Evolutionary conservation across 2,113 vertebrate genomes (phyloP), one percentile per base, ranked within the genome.

Genomic region (Eonycteris spelaea): DNA sequence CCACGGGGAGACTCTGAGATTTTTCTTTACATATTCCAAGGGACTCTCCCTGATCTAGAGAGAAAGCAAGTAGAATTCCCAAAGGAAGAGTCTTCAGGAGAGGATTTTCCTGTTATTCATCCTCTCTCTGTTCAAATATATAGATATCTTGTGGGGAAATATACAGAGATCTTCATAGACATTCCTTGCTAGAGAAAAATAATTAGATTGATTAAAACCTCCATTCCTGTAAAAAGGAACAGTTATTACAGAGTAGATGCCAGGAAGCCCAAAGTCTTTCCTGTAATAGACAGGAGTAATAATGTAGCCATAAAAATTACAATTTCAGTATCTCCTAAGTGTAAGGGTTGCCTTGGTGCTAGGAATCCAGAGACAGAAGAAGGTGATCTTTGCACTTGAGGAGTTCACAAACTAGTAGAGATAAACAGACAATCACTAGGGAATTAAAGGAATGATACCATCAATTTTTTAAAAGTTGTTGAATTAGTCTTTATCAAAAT

Each of bases 101-200:
- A 94, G 14, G 45, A 65, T 71, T 79, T 91, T 63, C 33, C 59
- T 70, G 26, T 33, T 91, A 15, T 28, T 79, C 18, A 70, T 65
- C 43, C 9, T 55, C 30, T 38, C 48, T 85, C 30, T 79, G 48
- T 90, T 87, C 22, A 95, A 53, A 59, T 73, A 86, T 4, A 82
- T 5, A 90, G 55, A 63, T 55, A 7, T 4, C 43, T 75, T 88
- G n/a, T n/a, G 33, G 10, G 33, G 53, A 86, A 90, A 55, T 26
- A 11, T 45, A 15, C 59, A 77, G 45, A 88, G 13, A 38, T 12
- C 38, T 85, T 88, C 35, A 33, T 40, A 88, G n/a, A 71, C 3
- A 22, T 71, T 90, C 55, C 28, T 93, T 85, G 55, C n/a, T 94
- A 75, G 57, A 90, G 43, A 95, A 90, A 95, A 95, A 85, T 71